A percentile compares a stretch with the other conserved stretches of the same genome.
Conservation (phyloP, 2,888 invertebrate genomes). For the Agrotis segetum region DNA sequence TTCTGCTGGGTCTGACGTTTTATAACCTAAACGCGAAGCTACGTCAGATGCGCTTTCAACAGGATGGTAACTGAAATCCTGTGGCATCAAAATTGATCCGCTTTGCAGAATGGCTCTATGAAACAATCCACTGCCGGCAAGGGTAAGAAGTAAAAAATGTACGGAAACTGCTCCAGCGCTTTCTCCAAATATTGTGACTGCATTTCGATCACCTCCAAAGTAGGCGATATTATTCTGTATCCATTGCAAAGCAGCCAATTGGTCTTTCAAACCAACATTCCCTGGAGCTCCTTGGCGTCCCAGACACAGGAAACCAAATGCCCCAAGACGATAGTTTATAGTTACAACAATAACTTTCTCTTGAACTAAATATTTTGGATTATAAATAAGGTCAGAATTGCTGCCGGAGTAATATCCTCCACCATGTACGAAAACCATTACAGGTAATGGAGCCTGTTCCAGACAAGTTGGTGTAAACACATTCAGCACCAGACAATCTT, state of each 20-base stretch:
- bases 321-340: constrained; percentile 76
- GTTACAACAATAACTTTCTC: constrained; percentile 74
- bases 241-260: constrained; percentile 77
- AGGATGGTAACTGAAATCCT: constrained; percentile 65
- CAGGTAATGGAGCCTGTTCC: constrained; percentile 71
- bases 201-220: constrained; percentile 76
- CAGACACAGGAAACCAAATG: constrained; percentile 76
- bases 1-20: constrained; percentile 65
- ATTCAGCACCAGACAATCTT: constrained; percentile 76
- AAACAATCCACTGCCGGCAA: constrained; percentile 72
- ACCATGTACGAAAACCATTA: constrained; percentile 76
- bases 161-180: constrained; percentile 73
- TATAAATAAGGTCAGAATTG: constrained; percentile 68
- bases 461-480: constrained; percentile 77
- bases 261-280: constrained; percentile 77
- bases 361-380: constrained; percentile 72
- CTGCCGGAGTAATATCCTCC: constrained; percentile 73
- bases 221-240: constrained; percentile 72
- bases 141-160: constrained; percentile 69
- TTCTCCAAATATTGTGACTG: constrained; percentile 76
- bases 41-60: constrained; percentile 61
- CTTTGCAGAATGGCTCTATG: constrained; percentile 73
- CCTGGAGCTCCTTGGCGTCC: constrained; percentile 73
- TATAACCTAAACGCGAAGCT: constrained; percentile 65
- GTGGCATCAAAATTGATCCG: constrained; percentile 68